Evolutionary conservation across 92 coral and sea anemone genomes (phyloP).

Genomic region (Scolanthus callimorphus): DNA sequence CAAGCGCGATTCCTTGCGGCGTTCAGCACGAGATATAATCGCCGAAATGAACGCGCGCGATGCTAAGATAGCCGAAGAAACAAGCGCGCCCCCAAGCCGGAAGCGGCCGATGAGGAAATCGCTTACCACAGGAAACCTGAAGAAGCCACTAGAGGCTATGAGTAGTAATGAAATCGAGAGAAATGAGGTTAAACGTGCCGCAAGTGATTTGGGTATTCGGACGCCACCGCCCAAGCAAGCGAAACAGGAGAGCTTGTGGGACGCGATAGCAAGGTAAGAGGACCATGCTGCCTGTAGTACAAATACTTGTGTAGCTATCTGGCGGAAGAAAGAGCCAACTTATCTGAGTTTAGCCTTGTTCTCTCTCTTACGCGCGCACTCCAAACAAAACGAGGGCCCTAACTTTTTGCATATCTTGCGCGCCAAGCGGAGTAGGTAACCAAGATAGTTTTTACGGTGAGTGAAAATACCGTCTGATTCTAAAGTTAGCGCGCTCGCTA

Average conservation of each 20-base stretch:
- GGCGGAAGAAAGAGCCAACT: too few relatives aligned
- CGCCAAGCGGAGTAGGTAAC: too few relatives aligned
- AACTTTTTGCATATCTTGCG: too few relatives aligned
- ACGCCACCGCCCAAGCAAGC: constrained; percentile 36
- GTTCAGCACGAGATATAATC: constrained; percentile 61
- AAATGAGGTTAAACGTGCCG: constrained; percentile 5
- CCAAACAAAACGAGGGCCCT: too few relatives aligned
- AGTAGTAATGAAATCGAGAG: neutral
- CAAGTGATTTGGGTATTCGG: constrained; percentile 7
- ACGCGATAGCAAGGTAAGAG: constrained; percentile 43
- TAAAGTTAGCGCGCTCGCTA: too few relatives aligned
- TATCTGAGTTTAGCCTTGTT: too few relatives aligned
- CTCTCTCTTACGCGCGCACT: too few relatives aligned
- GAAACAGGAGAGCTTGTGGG: constrained; percentile 32
- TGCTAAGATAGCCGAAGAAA: constrained; percentile 6
- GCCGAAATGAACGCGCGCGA: constrained; percentile 56
- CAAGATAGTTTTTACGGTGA: too few relatives aligned
- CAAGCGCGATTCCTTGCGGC: constrained; percentile 32
- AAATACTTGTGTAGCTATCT: too few relatives aligned
- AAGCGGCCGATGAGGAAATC: neutral
- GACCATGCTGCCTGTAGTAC: too few relatives aligned
- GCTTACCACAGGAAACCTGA: neutral
- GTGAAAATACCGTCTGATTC: too few relatives aligned
- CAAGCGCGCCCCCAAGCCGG: neutral
- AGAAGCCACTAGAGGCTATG: neutral